Base-by-base conservation (phyloP, 2,888 invertebrate genomes). In the Dimorphilus gyrociliatus region DNA sequence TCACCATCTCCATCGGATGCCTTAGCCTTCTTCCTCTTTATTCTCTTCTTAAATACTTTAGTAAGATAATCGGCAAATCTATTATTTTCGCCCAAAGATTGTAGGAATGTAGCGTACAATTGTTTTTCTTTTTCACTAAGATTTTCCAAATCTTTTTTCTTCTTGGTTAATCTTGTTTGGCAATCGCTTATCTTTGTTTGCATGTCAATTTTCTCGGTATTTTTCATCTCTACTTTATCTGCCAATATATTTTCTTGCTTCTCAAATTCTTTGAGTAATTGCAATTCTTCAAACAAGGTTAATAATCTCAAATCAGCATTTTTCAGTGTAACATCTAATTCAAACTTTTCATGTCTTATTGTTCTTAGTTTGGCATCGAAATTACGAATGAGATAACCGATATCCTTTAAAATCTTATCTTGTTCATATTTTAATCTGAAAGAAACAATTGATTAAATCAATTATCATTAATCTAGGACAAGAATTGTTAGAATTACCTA, bases 31-130 rank as follows among this genome's bases (percentile, higher is more conserved):
- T 73, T 73, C 4, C 75, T 71, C 38, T 76, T 76, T 48, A 75
- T 79, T 49, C 78, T 81, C 53, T 81, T 85, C 51, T 75, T 78
- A 50, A 77, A 85, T 32, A 86, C 81, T 47, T 75, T 73, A 14
- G 72, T 70, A 24, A 86, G 59, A 51, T 81, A 84, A 45, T 77
- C 75, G 4, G 70, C 71, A 54, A 78, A 84, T 53, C 78, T 80
- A 50, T 77, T 76, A 31, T 78, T 57, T 17, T 62, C 60, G 23
- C 58, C 56, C 1, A 60, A 42, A 3, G 54, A 53, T 6, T 41
- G 37, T 8, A 44, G 27, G 38, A 59, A 60, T 15, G 45, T 42
- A n/a, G 40, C 40, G 35, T 52, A 39, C 19, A 60, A 38, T 2
- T 46, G 37, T 33, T 49, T 48, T 33, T 60, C 56, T 36, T 44